Percentiles rank a stretch among this genome's conserved stretches.
phyloP scores from a whole-genome alignment of 1,140 invertebrate species.

The Zaprionus kolodkinae region DNA sequence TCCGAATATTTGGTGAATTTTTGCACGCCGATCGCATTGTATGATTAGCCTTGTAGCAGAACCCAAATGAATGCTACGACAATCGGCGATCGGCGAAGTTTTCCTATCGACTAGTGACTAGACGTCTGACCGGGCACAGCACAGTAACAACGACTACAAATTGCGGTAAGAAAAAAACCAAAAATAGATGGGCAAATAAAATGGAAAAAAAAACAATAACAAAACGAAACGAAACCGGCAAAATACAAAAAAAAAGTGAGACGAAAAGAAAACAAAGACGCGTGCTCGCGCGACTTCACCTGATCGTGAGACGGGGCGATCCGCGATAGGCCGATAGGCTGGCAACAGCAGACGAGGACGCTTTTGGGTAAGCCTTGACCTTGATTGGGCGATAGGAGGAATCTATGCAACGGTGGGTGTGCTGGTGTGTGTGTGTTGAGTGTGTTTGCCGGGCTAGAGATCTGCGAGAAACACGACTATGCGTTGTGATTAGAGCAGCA shows the following conservation, averaged over 20 bases:
- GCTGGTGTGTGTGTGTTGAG: background rate
- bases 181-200: conserved; percentile 2
- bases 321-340: conserved; percentile 47
- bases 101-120: conserved; percentile 19
- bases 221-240: background rate
- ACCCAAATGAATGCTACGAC: background rate
- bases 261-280: conserved; percentile 65
- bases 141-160: conserved; percentile 11
- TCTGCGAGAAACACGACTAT: conserved; percentile 32
- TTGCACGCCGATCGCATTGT: background rate
- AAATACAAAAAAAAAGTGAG: background rate
- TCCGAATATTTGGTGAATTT: background rate
- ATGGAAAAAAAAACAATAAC: conserved; percentile 5
- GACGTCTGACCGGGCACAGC: conserved; percentile 7
- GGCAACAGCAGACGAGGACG: conserved; percentile 38
- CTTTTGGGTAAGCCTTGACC: conserved; percentile 62
- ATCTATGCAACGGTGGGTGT: background rate
- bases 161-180: background rate
- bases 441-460: conserved; percentile 14
- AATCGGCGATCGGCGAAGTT: conserved; percentile 5
- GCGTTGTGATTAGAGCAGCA: conserved; percentile 55
- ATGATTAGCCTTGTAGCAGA: background rate
- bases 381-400: conserved; percentile 49
- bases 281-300: conserved; percentile 58
- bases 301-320: background rate